phyloP scores from a whole-genome alignment of 2,113 vertebrate species.

The Centropristis striata region DNA sequence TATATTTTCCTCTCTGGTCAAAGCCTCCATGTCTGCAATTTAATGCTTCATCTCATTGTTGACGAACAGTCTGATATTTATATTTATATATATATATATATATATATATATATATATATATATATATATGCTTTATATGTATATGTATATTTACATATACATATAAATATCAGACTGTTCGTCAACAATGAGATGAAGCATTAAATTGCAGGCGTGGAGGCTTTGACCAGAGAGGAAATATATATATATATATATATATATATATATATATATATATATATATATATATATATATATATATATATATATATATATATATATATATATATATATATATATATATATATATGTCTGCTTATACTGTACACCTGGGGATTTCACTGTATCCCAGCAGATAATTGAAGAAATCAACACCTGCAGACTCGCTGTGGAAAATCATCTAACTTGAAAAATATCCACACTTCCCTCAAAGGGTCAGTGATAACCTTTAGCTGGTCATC shows the following conservation, averaged over 20 bases:
- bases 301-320: too few relatives aligned
- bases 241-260: too few relatives aligned
- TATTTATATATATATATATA: too few relatives aligned
- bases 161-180: not conserved
- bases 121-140: too few relatives aligned
- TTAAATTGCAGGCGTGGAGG: not conserved
- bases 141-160: too few relatives aligned
- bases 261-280: too few relatives aligned
- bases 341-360: too few relatives aligned
- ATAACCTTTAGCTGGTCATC: conserved; percentile 10
- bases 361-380: not conserved
- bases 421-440: not conserved
- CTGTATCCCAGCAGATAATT: not conserved
- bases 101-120: too few relatives aligned
- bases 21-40: not conserved
- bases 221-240: not conserved
- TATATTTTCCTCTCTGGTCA: too few relatives aligned
- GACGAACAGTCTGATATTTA: not conserved
- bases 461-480: not conserved
- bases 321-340: too few relatives aligned
- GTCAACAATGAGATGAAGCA: conserved; percentile 5
- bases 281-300: too few relatives aligned
- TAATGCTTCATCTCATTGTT: not conserved
- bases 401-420: not conserved
- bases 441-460: not conserved